Base-by-base conservation (phyloP, 2,113 vertebrate species). In the Potamarius usumacintae region DNA sequence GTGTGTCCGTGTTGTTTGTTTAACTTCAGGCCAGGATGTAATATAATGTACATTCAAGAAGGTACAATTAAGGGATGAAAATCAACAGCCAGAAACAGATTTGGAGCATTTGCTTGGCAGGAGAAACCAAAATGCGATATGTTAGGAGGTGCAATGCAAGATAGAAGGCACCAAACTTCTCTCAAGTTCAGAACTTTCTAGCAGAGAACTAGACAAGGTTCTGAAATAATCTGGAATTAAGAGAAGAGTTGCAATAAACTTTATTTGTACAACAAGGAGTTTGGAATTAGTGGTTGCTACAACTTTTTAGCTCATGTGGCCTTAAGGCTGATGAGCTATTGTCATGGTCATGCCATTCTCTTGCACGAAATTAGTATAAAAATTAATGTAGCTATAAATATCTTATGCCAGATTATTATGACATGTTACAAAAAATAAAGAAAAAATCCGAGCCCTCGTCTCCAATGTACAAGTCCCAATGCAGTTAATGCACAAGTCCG, bases 1-100 rank as follows among this genome's bases (percentile, higher is more conserved):
- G 55, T 77, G 86, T 30, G 50, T 55, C 69, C 84, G 55, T 34
- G 78, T 34, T 86, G 62, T 86, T 52, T 85, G 30, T 65, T 65
- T 79, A 77, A 53, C 60, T 63, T 27, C 7, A 17, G 17, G 53
- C 48, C 76, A 67, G 4, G 10, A 27, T 30, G 9, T 30, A 85
- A 57, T 65, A 84, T 71, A 63, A 77, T 57, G 52, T 79, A 57
- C 57, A 78, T 85, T 63, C 15, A 65, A 62, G 34, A 50, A 63
- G 25, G 17, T 52, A 52, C 34, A 50, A 57, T 72, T 84, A 69
- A 34, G 7, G 15, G 50, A 30, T 50, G 42, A 22, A 53, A 85
- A 60, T 27, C 57, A 85, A 27, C 3, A 20, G 7, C 20, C 1
- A 9, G 72, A 30, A 52, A n/a, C 20, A 20, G 25, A 63, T 48